Percentiles rank a stretch among this genome's conserved stretches.
Evolutionary conservation across 2,797 vertebrate genomes (phyloP).

Genomic region (Odontamblyopus lacepedii): DNA sequence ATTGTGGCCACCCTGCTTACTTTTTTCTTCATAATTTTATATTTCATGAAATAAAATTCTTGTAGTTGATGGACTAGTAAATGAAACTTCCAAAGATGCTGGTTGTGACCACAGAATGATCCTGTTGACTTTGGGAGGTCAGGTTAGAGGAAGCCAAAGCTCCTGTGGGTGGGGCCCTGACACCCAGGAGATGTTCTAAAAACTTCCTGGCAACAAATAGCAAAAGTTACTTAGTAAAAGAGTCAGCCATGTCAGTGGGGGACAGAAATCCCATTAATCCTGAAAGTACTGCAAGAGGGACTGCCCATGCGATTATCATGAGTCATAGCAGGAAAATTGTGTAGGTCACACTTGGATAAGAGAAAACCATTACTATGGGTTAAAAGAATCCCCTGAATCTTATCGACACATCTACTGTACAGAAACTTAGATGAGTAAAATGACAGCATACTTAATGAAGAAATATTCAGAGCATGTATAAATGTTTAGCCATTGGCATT

Average conservation of each 20-base stretch:
- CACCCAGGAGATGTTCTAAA: constrained; percentile 48
- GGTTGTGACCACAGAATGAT: constrained; percentile 46
- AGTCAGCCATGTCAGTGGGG: constrained; percentile 61
- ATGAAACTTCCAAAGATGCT: constrained; percentile 29
- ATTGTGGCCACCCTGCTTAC: constrained; percentile 25
- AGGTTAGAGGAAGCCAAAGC: constrained; percentile 41
- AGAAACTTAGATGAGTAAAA: background rate
- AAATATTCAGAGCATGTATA: no score
- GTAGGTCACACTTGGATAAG: constrained; percentile 35
- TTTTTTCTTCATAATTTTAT: constrained; percentile 52
- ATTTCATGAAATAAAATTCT: constrained; percentile 42
- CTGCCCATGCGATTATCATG: constrained; percentile 34
- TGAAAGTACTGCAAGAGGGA: constrained; percentile 38
- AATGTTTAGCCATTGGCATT: background rate
- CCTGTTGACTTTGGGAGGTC: constrained; percentile 40
- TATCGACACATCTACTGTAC: background rate
- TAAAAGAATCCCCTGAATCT: background rate
- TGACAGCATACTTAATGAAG: no score
- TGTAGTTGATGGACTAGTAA: constrained; percentile 14
- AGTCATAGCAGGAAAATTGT: constrained; percentile 35
- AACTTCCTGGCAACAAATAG: constrained; percentile 50
- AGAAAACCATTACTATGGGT: constrained; percentile 7
- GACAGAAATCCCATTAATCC: constrained; percentile 56
- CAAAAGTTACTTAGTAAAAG: constrained; percentile 42
- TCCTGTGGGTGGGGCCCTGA: constrained; percentile 56